These are phyloP conservation scores for Morbakka virulenta DNA, from an alignment of 30 jellyfish, hydroid and myxozoan species.

Conservation along the genomic window DNA sequence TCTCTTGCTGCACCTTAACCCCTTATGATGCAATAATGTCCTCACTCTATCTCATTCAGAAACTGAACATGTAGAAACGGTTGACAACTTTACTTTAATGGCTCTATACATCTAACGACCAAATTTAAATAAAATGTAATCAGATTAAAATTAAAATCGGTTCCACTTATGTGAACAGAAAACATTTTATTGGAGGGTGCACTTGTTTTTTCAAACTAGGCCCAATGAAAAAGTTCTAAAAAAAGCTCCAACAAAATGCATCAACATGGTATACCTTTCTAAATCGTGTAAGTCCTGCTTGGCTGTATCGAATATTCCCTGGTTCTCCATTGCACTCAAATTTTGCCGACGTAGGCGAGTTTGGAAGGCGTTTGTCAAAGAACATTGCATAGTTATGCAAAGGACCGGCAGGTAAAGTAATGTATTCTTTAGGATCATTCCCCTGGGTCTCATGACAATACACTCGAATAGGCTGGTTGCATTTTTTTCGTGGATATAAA, in stretches of 20 bases:
- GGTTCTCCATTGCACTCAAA: constrained; percentile 54
- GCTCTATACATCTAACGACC: too few species aligned
- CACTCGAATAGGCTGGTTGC: constrained; percentile 68
- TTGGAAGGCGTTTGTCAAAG: constrained; percentile 58
- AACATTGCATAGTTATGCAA: constrained; percentile 64
- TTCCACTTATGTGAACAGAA: too few species aligned
- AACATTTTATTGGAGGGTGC: too few species aligned
- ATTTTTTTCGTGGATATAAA: constrained; percentile 56
- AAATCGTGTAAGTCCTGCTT: constrained; percentile 73
- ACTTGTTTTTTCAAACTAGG: too few species aligned
- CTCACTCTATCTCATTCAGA: too few species aligned
- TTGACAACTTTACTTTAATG: not conserved
- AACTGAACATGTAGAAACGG: too few species aligned
- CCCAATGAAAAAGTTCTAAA: too few species aligned
- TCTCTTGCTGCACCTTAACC: too few species aligned
- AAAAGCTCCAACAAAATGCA: too few species aligned
- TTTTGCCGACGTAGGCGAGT: constrained; percentile 53
- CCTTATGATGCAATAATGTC: too few species aligned
- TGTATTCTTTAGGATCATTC: constrained; percentile 56
- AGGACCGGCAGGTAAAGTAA: constrained; percentile 87
- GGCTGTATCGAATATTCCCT: constrained; percentile 55
- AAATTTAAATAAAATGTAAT: too few species aligned
- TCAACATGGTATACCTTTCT: constrained; percentile 69
- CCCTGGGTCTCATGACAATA: constrained; percentile 81
- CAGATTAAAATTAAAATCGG: too few species aligned